phyloP scores from a whole-genome alignment of 2,113 vertebrate genomes.

The Hepsetus odoe region DNA sequence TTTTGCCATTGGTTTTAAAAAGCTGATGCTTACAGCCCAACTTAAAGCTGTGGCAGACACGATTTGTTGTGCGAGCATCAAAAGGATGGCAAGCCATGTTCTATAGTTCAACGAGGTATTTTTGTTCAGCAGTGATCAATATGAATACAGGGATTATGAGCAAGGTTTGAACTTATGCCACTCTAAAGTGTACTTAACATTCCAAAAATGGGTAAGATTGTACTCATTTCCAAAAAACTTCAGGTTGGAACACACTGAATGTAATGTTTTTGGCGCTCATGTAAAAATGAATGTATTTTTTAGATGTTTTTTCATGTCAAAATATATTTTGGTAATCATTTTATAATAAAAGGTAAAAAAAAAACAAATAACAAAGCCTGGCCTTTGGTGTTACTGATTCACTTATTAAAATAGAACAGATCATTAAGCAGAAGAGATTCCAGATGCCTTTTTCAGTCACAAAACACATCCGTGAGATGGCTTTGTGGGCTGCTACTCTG shows the following conservation, averaged over 20 bases:
- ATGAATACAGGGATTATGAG: slow-evolving; percentile 42
- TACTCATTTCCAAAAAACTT: slow-evolving; percentile 69
- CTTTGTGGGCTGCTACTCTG: neutral
- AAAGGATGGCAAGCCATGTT: slow-evolving; percentile 32
- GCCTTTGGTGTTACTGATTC: neutral
- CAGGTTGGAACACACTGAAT: slow-evolving; percentile 62
- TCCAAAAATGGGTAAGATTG: slow-evolving; percentile 70
- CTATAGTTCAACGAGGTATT: slow-evolving; percentile 62
- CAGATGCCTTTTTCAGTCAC: neutral
- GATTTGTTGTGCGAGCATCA: slow-evolving; percentile 51
- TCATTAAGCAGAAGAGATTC: neutral
- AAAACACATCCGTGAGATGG: neutral
- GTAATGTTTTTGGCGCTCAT: slow-evolving; percentile 55
- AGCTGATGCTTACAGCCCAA: slow-evolving; percentile 5
- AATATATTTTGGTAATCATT: slow-evolving; percentile 63
- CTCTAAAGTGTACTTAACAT: slow-evolving; percentile 69
- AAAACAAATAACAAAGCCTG: neutral
- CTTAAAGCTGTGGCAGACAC: slow-evolving; percentile 48
- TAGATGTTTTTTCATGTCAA: slow-evolving; percentile 55
- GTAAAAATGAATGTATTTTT: slow-evolving; percentile 72
- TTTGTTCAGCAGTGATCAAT: slow-evolving; percentile 36
- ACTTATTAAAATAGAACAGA: neutral
- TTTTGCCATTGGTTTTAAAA: slow-evolving; percentile 27
- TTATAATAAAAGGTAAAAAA: slow-evolving; percentile 63
- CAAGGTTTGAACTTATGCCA: slow-evolving; percentile 62